These are phyloP conservation scores for Lepas anatifera DNA, from an alignment of 2,888 invertebrate genomes.

Conservation along the genomic window DNA sequence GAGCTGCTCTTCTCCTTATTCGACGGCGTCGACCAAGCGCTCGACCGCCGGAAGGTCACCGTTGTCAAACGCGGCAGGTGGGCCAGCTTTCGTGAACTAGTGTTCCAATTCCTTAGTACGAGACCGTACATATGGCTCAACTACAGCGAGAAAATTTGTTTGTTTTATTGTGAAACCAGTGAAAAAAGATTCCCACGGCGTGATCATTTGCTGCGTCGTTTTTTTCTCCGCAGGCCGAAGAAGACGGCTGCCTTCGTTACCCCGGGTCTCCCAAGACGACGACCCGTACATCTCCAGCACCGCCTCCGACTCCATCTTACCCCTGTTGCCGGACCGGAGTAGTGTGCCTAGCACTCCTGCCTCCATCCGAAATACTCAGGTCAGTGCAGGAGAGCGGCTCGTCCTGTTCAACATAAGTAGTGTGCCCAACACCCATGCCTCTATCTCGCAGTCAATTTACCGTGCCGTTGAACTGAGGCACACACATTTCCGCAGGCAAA, in stretches of 20 bases:
- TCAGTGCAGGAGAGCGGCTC: no score
- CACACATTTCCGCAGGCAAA: no score
- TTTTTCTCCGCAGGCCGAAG: neutral
- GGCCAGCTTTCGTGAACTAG: no score
- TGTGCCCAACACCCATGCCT: no score
- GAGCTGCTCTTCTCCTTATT: conserved; percentile 41
- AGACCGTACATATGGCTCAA: no score
- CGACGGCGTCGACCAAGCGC: conserved; percentile 31
- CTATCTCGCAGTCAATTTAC: no score
- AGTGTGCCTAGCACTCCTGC: neutral
- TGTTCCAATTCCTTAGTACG: no score
- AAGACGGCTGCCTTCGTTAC: neutral
- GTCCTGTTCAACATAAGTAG: no score
- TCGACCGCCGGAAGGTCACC: conserved; percentile 26
- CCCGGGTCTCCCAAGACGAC: neutral
- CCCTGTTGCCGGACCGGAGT: neutral
- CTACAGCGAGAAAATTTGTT: no score
- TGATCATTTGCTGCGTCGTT: neutral
- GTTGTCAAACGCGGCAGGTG: conserved; percentile 31
- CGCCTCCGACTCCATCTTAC: neutral
- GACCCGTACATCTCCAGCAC: neutral
- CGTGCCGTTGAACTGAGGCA: no score
- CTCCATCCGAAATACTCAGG: neutral
- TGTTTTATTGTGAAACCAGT: no score
- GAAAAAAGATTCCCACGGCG: neutral